Evolutionary conservation across 1,140 invertebrate species (phyloP).

Genomic region (Matsumurasca onukii): DNA sequence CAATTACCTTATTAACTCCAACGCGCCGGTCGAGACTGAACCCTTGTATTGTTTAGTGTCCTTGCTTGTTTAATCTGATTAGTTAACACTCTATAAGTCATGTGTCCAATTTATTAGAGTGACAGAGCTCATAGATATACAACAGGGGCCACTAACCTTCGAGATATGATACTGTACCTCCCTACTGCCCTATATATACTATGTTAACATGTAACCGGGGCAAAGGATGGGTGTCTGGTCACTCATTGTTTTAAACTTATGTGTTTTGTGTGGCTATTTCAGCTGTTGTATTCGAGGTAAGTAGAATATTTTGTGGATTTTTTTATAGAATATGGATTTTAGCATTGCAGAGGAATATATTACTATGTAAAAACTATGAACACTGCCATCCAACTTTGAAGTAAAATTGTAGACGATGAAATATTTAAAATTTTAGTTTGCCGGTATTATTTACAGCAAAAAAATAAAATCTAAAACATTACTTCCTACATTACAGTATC

Average conservation of each 20-base stretch:
- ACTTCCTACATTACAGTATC: no score
- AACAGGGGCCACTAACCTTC: constrained; percentile 12
- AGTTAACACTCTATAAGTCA: constrained; percentile 18
- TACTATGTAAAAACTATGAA: not conserved
- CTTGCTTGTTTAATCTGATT: no score
- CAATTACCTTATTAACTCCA: constrained; percentile 9
- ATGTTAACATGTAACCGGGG: constrained; percentile 3
- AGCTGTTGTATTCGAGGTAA: not conserved
- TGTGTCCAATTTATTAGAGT: constrained; percentile 17
- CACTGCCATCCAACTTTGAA: not conserved
- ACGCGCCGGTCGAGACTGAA: no score
- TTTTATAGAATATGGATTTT: not conserved
- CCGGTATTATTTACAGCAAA: no score
- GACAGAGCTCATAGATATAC: constrained; percentile 14
- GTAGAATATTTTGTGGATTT: not conserved
- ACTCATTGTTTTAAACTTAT: not conserved
- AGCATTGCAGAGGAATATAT: not conserved
- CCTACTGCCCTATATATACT: constrained; percentile 17
- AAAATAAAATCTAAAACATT: no score
- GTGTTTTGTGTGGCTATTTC: not conserved
- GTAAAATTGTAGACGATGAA: no score
- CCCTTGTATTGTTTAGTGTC: no score
- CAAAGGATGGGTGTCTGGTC: not conserved
- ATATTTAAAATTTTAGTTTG: no score
- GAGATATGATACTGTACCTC: not conserved